Base-by-base conservation (phyloP, 92 coral and sea anemone species). In the Parazoanthus atlanticus region DNA sequence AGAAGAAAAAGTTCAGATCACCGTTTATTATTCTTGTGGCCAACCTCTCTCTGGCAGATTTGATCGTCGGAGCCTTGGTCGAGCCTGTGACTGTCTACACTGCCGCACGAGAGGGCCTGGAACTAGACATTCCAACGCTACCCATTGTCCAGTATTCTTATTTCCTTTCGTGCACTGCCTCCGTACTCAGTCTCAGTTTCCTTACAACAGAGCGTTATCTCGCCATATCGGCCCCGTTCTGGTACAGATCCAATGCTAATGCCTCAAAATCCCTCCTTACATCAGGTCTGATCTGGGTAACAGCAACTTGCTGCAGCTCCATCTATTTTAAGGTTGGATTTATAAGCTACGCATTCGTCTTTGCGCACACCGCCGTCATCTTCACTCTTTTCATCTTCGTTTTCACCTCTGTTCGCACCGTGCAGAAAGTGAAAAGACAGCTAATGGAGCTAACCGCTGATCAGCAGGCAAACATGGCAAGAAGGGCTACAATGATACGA, bases 171-270 rank as follows among this genome's bases (percentile, higher is more conserved):
- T 84, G 61, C 31, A 84, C 87, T 29, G 87, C 78, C 36, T 84
- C 87, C 38, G 77, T 84, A 26, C 87, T 84, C 64, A 84, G 87
- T 43, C 33, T 84, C 52, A 58, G 64, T 26, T 67, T 70, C 30
- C 78, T 84, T 47, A 84, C 87, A 43, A 41, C 77, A 28, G 87
- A 84, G 67, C 87, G 87, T 17, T 84, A 84, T 40, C 64, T 84
- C n/a, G 87, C 87, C 31, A 84, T 84, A 43, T 70, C 78, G 23
- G 76, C 87, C 12, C 87, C 87, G 19, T 43, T 84, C 12, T 84
- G 87, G 87, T 84, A 84, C 78, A 70, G 78, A 28, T 41, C 77
- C 6, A 41, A 67, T 9, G 87, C 87, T 32, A 84, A 76, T 10
- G 13, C 66, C 41, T 21, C 36, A 8, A 84, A 84, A 36, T 78